Conservation (phyloP, 2,113 vertebrate species). For the Labrus mixtus region DNA sequence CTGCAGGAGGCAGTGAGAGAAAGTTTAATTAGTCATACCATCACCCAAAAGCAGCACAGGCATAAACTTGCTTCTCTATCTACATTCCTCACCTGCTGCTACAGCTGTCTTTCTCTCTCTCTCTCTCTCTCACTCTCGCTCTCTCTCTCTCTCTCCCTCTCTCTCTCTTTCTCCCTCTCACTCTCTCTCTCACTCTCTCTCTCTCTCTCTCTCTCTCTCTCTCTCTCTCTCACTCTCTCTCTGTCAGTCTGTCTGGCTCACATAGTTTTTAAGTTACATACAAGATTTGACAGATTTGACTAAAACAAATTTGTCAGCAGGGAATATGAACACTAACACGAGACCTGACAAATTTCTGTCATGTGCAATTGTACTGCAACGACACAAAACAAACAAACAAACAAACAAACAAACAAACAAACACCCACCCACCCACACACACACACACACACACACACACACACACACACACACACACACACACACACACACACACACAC, state of each 20-base stretch:
- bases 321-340: slow-evolving; percentile 5
- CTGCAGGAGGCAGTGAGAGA: slow-evolving; percentile 1
- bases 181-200: neutral
- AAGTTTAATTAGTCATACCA: slow-evolving; percentile 36
- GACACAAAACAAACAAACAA: neutral
- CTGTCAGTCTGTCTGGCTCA: neutral
- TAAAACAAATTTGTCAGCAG: neutral
- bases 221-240: neutral
- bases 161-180: slow-evolving; percentile 18
- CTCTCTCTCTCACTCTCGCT: neutral
- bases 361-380: neutral
- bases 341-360: slow-evolving; percentile 17
- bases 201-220: neutral
- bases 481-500: too few species aligned
- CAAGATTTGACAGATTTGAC: slow-evolving; percentile 15
- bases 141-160: neutral
- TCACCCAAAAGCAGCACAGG: slow-evolving; percentile 49
- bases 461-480: too few species aligned
- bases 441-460: too few species aligned
- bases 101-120: slow-evolving; percentile 24
- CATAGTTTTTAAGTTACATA: neutral
- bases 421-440: too few species aligned
- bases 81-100: slow-evolving; percentile 48
- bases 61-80: slow-evolving; percentile 58
- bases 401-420: too few species aligned